These are phyloP conservation scores for Pantherophis alleghaniensis DNA, from an alignment of 2,797 vertebrate species.

Conservation along the genomic window DNA sequence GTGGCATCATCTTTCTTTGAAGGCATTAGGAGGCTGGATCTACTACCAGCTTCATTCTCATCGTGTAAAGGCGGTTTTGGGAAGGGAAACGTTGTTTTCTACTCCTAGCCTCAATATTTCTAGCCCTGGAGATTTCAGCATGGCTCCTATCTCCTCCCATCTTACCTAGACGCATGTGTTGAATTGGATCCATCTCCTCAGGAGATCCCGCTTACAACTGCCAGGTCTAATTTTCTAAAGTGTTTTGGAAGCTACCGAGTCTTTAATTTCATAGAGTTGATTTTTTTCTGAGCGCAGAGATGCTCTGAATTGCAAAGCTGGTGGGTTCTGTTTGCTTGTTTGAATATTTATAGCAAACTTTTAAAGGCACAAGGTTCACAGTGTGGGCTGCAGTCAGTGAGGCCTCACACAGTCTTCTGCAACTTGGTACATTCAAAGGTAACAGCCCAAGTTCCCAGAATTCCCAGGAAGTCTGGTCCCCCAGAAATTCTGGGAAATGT, in stretches of 20 bases:
- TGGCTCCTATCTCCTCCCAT: not conserved
- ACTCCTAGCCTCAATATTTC: not conserved
- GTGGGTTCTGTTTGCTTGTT: not conserved
- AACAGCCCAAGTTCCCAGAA: not conserved
- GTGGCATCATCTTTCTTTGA: not conserved
- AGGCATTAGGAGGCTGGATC: not conserved
- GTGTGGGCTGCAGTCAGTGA: not conserved
- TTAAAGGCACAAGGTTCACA: not conserved
- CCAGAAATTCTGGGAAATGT: not conserved
- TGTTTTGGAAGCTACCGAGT: not conserved
- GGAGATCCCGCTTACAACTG: not conserved
- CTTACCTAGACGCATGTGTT: not conserved
- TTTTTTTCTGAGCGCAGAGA: not conserved
- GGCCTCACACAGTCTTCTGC: not conserved
- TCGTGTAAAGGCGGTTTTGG: not conserved
- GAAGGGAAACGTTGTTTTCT: not conserved
- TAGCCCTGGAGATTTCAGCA: not conserved
- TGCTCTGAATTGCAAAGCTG: not conserved
- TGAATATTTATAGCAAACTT: not conserved
- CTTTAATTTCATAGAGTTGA: not conserved
- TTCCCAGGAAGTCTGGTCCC: not conserved
- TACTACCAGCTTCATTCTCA: not conserved
- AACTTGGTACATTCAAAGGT: not conserved
- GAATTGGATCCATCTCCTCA: not conserved
- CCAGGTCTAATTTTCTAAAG: not conserved